These are phyloP conservation scores for Philereme transversata DNA, from an alignment of 2,888 invertebrate genomes.

Conservation along the genomic window DNA sequence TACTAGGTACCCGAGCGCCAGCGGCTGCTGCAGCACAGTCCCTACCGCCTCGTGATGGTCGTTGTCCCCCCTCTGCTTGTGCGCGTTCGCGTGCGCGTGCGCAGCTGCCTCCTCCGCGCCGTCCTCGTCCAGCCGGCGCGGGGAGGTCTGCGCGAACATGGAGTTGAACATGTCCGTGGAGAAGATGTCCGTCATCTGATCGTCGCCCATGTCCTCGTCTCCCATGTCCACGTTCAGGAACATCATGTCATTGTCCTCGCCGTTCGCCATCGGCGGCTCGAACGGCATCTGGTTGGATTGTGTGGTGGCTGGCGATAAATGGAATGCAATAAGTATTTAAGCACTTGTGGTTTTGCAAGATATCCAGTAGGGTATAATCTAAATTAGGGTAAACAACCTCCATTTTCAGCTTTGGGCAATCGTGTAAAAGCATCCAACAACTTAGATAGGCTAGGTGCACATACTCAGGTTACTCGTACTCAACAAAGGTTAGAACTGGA, in stretches of 20 bases:
- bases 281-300: conserved; percentile 82
- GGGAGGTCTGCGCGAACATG: conserved; percentile 66
- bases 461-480: no score
- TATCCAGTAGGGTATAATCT: no score
- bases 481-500: no score
- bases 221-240: conserved; percentile 74
- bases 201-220: conserved; percentile 85
- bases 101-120: conserved; percentile 47
- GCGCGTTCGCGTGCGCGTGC: conserved; percentile 48
- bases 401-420: no score
- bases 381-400: no score
- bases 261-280: conserved; percentile 76
- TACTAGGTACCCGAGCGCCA: conserved; percentile 98
- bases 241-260: conserved; percentile 77
- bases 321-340: background rate
- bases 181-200: conserved; percentile 86
- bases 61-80: conserved; percentile 46
- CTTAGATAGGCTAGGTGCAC: no score
- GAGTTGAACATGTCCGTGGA: conserved; percentile 89
- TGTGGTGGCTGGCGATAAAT: conserved; percentile 85
- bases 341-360: no score
- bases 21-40: conserved; percentile 97
- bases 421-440: no score
- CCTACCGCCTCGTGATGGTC: conserved; percentile 88
- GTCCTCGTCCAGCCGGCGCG: conserved; percentile 55